Percentiles rank a stretch among this genome's conserved stretches.
Evolutionary conservation across 2,888 invertebrate species (phyloP).

Genomic region (Tanytarsus gracilentus): DNA sequence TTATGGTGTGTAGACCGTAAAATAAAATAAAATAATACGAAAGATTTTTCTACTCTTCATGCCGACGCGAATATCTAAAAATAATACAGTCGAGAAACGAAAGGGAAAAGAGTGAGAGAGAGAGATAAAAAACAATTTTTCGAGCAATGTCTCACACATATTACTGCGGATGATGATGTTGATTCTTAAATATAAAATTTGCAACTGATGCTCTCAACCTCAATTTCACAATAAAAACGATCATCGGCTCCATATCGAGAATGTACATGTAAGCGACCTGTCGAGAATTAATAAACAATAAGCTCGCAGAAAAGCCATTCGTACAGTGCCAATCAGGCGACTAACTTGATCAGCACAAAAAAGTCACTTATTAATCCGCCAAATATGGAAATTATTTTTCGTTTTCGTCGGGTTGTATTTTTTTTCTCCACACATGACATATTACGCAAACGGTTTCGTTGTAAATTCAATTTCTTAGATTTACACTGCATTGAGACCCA

Average conservation of each 20-base stretch:
- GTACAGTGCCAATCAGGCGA: not conserved
- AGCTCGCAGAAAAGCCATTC: not conserved
- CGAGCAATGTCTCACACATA: not conserved
- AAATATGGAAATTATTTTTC: conserved; percentile 4
- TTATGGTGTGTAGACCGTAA: not conserved
- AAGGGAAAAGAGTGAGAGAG: no score
- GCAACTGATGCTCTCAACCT: not conserved
- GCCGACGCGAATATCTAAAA: conserved; percentile 13
- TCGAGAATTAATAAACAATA: not conserved
- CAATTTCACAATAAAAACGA: not conserved
- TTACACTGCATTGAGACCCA: no score
- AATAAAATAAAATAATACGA: not conserved
- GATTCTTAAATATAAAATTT: not conserved
- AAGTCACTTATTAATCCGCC: not conserved
- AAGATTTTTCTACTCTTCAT: not conserved
- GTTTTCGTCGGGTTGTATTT: not conserved
- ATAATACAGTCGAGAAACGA: no score
- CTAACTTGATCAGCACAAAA: conserved; percentile 2
- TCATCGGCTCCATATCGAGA: not conserved
- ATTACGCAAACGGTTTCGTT: no score
- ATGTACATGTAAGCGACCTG: not conserved
- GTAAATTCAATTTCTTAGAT: no score
- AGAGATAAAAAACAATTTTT: no score
- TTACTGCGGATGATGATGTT: not conserved
- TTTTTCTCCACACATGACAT: no score